Evolutionary conservation across 2,888 invertebrate genomes (phyloP).

Genomic region (Spisula subtruncata): DNA sequence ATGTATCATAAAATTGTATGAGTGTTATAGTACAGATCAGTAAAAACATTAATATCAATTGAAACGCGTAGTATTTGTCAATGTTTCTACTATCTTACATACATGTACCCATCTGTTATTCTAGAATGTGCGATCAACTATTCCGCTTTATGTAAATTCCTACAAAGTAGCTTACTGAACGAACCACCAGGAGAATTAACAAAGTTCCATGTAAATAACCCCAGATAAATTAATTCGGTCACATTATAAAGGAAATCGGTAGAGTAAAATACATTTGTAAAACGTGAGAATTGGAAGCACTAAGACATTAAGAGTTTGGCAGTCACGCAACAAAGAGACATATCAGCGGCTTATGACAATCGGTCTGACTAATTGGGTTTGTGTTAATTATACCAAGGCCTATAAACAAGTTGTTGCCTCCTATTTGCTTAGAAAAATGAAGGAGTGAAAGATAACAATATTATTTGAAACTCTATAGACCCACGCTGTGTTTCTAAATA

Average conservation of each 20-base stretch:
- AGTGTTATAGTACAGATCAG: too few species aligned
- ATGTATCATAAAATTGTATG: too few species aligned
- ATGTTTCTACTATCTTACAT: too few species aligned
- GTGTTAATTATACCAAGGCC: slow-evolving; percentile 32
- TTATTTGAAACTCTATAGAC: slow-evolving; percentile 41
- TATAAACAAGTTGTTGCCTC: slow-evolving; percentile 10
- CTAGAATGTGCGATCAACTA: too few species aligned
- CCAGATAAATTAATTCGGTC: neutral
- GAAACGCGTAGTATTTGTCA: too few species aligned
- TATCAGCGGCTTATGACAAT: neutral
- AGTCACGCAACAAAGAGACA: slow-evolving; percentile 14
- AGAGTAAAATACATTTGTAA: neutral
- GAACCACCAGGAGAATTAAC: too few species aligned
- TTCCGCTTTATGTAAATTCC: neutral
- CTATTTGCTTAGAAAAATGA: neutral
- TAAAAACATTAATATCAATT: too few species aligned
- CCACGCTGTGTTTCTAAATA: slow-evolving; percentile 56
- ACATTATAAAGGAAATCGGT: too few species aligned
- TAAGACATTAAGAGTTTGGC: neutral
- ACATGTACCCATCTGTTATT: too few species aligned
- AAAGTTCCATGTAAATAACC: too few species aligned
- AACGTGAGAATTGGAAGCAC: neutral
- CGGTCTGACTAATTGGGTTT: slow-evolving; percentile 27
- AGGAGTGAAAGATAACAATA: slow-evolving; percentile 49
- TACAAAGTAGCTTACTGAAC: too few species aligned